Evolutionary conservation across 1,140 invertebrate species (phyloP).

Genomic region (Samia ricini): DNA sequence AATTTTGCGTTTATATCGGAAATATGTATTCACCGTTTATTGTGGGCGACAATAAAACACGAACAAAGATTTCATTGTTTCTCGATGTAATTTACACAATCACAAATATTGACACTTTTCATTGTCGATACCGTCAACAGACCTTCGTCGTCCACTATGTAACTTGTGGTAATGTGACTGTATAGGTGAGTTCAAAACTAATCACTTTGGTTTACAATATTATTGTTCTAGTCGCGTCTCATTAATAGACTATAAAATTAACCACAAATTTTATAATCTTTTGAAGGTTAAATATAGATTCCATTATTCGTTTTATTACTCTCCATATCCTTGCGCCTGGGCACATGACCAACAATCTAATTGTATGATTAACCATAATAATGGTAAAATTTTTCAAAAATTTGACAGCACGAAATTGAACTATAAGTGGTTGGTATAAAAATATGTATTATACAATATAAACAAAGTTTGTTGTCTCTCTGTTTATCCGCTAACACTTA

Average conservation of each 20-base stretch:
- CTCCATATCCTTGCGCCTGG: not conserved
- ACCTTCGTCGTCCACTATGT: not conserved
- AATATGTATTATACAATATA: too few relatives aligned
- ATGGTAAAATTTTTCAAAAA: too few relatives aligned
- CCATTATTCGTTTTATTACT: not conserved
- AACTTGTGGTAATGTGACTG: conserved; percentile 4
- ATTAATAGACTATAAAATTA: conserved; percentile 18
- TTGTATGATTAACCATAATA: not conserved
- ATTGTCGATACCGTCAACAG: not conserved
- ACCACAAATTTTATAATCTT: conserved; percentile 21
- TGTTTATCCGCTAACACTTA: too few relatives aligned
- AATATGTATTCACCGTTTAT: conserved; percentile 11
- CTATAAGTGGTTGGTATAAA: too few relatives aligned
- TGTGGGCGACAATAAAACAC: conserved; percentile 12
- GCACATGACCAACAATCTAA: not conserved
- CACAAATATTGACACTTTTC: conserved; percentile 1
- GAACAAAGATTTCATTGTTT: conserved; percentile 10
- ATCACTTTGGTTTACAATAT: conserved; percentile 15
- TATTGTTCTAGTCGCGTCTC: conserved; percentile 11
- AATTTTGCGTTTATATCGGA: not conserved
- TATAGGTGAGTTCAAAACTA: conserved; percentile 13
- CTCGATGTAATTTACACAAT: conserved; percentile 2
- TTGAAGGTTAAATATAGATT: conserved; percentile 8
- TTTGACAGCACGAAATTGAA: too few relatives aligned
- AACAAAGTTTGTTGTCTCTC: too few relatives aligned